Base-by-base conservation (phyloP, 1,140 invertebrate genomes). In the Pseudomyrmex concolor region DNA sequence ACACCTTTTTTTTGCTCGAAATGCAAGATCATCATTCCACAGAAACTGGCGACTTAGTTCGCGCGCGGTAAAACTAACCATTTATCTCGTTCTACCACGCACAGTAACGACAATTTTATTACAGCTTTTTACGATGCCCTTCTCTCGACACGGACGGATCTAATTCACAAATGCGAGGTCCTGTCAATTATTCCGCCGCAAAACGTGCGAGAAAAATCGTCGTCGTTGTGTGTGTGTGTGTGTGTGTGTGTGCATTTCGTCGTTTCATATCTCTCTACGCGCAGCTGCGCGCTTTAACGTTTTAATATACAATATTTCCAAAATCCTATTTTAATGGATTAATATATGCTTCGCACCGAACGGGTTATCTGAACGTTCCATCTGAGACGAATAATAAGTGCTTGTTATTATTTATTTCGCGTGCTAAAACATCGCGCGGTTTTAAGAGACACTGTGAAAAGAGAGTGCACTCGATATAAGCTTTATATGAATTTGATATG, bases 41-140 rank as follows among this genome's bases (percentile, higher is more conserved):
- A 17, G n/a, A 50, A 66, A n/a, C n/a, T 64, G 51, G 22, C 22
- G 45, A 76, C 22, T 48, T 64, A 76, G n/a, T 34, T 76, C 34
- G 34, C n/a, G 12, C 72, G 45, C 5, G 13, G 9, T 45, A 50
- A 55, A 85, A 67, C 17, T 74, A 54, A 17, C 78, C 34, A 67
- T 85, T 59, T 81, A 66, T 68, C 64, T 51, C 43, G 63, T 60
- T 68, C 54, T 51, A 10, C 55, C 25, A 15, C 48, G 63, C 34
- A 34, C 34, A 34, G 70, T 83, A 73, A 83, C 80, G 70, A 85
- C 71, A 43, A 76, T 85, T 85, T 84, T 85, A 85, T 71, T 64
- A 76, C 73, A 17, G 15, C 4, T 78, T 85, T 86, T 86, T 86
- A 85, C 70, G 84, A 82, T 17, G 13, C 15, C 45, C 45, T 19